Base-by-base conservation (phyloP, 2,888 invertebrate genomes). In the Dynastes hyllus region DNA sequence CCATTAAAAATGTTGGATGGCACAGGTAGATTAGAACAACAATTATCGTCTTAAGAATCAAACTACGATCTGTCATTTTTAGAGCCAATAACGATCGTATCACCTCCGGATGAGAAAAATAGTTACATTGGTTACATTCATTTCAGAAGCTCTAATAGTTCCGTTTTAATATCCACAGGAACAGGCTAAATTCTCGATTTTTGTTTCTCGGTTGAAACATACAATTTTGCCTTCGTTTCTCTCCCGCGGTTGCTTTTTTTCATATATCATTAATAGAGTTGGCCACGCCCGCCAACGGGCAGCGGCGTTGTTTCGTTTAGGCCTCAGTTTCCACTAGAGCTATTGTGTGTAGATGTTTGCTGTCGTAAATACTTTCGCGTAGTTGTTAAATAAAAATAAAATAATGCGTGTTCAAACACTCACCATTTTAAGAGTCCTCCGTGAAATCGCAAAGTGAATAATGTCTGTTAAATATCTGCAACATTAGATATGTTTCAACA, bases 221-320 rank as follows among this genome's bases (percentile, higher is more conserved):
- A 53, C 0, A 37, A 37, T 37, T 37, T 6, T 37, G 4, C 37
- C 40, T 45, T 27, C 51, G 50, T 11, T 29, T 65, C 65, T 22
- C 63, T 76, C 51, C n/a, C 16, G 65, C 22, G 55, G 76, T 83
- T 81, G 81, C 83, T 37, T 73, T 82, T 81, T 82, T 77, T 65
- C 67, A 22, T 22, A 22, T 22, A 22, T 22, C 22, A 22, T 16
- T 16, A 16, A 16, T 16, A 16, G 0, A 16, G 16, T 16, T 16
- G 16, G 0, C 16, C 16, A 16, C 16, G 16, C 16, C 0, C 16
- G 16, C 16, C 16, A 16, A 16, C 16, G 0, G 16, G 16, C 16
- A 16, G 16, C 16, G 0, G 16, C 16, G 16, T 16, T 16, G 16
- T 16, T 16, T 16, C 16, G 16, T 0, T 16, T 16, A 16, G 16